Evolutionary conservation across 2,797 vertebrate species (phyloP).

Genomic region (Ataeniobius toweri): DNA sequence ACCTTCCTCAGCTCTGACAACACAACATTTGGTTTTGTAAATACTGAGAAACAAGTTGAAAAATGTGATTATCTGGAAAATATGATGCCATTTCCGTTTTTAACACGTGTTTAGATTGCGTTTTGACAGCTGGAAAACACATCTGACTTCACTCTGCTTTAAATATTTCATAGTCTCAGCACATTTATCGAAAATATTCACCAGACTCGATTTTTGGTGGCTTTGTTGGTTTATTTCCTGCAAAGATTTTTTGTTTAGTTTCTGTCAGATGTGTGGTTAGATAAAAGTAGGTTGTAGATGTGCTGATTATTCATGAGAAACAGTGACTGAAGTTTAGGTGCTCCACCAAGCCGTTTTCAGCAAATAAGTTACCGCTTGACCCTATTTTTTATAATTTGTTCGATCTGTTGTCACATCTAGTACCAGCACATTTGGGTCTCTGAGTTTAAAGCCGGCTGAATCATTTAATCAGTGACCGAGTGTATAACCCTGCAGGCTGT

Average conservation of each 20-base stretch:
- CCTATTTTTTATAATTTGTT: not conserved
- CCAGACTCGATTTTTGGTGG: not conserved
- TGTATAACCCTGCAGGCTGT: too few species aligned
- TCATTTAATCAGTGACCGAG: too few species aligned
- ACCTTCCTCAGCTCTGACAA: not conserved
- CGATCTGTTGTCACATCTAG: not conserved
- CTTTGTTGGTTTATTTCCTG: not conserved
- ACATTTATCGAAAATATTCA: too few species aligned
- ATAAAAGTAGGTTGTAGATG: slow-evolving; percentile 41
- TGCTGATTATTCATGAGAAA: slow-evolving; percentile 1
- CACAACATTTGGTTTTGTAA: not conserved
- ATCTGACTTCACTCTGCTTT: too few species aligned
- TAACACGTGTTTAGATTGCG: too few species aligned
- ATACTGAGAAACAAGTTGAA: not conserved
- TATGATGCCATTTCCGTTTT: too few species aligned
- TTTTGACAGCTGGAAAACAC: too few species aligned
- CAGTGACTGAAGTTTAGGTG: not conserved
- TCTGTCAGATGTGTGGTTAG: slow-evolving; percentile 9
- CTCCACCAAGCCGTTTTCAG: slow-evolving; percentile 17
- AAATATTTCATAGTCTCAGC: too few species aligned
- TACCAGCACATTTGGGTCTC: not conserved
- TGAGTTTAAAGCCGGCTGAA: too few species aligned
- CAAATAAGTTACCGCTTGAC: slow-evolving; percentile 1
- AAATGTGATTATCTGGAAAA: not conserved
- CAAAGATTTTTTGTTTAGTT: not conserved